Base-by-base conservation (phyloP, 2,888 invertebrate species). In the Idaea aversata region DNA sequence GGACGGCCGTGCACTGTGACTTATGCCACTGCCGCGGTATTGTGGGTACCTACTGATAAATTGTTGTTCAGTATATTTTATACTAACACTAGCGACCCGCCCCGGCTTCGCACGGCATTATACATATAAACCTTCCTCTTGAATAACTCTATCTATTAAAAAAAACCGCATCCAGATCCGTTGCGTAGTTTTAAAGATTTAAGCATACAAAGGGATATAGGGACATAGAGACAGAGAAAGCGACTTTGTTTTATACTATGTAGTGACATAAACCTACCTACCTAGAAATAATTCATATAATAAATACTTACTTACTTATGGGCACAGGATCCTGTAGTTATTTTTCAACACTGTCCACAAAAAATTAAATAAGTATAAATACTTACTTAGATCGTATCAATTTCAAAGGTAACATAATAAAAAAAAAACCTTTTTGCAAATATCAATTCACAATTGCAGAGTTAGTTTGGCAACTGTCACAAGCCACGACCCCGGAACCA, bases 1-100 rank as follows among this genome's bases (percentile, higher is more conserved):
- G 75, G 74, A 70, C 69, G 64, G 71, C 71, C 75, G 76, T 74
- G 68, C 77, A 70, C 80, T 82, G 88, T 88, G 88, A 89, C 89
- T 89, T 89, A 88, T 88, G 87, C 83, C 80, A 78, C 78, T 78
- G 25, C 16, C 59, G 59, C 16, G n/a, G 34, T 25, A 59, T 59
- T 10, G 25, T 25, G n/a, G 13, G 25, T 25, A 25, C 25, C 25
- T 25, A 25, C 16, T 5, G 25, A 34, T 13, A 59, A 59, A 34
- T 47, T 47, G 47, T 10, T 7, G 13, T 4, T 25, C 3, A 3
- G 25, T 25, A 25, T 25, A 25, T 25, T 25, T 25, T 25, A 25
- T 25, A 25, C 25, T 25, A 3, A 25, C 25, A 25, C n/a, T n/a
- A n/a, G n/a, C n/a, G n/a, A n/a, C n/a, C n/a, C n/a, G n/a, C n/a